Evolutionary conservation across 1,140 invertebrate species (phyloP).

Genomic region (Phenacoccus solenopsis): DNA sequence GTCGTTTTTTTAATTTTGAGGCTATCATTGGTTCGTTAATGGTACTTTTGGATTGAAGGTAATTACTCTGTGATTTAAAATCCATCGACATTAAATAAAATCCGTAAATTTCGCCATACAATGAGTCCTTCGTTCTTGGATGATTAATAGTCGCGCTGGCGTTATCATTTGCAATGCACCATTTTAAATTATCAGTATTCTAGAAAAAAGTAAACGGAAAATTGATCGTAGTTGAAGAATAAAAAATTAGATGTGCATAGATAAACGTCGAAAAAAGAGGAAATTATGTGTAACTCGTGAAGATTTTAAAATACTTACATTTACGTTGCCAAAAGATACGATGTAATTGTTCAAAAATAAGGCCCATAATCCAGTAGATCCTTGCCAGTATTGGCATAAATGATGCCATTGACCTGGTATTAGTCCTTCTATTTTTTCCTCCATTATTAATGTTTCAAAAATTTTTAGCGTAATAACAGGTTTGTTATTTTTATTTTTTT

Average conservation of each 20-base stretch:
- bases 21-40: not conserved
- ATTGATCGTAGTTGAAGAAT: too few relatives aligned
- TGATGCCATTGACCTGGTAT: not conserved
- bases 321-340: not conserved
- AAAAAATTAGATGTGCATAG: too few relatives aligned
- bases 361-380: not conserved
- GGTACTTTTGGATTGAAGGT: not conserved
- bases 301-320: not conserved
- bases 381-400: slow-evolving; percentile 7
- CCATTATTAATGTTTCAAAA: not conserved
- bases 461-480: not conserved
- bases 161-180: not conserved
- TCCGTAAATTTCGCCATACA: not conserved
- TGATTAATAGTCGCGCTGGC: not conserved
- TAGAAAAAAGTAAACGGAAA: not conserved
- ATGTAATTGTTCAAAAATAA: not conserved
- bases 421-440: not conserved
- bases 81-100: not conserved
- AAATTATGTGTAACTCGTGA: too few relatives aligned
- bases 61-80: not conserved
- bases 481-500: not conserved
- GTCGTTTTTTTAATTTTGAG: not conserved
- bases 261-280: too few relatives aligned
- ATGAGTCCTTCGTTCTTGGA: not conserved
- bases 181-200: not conserved